Evolutionary conservation across 2,888 invertebrate species (phyloP).

Genomic region (Ametastegia equiseti): DNA sequence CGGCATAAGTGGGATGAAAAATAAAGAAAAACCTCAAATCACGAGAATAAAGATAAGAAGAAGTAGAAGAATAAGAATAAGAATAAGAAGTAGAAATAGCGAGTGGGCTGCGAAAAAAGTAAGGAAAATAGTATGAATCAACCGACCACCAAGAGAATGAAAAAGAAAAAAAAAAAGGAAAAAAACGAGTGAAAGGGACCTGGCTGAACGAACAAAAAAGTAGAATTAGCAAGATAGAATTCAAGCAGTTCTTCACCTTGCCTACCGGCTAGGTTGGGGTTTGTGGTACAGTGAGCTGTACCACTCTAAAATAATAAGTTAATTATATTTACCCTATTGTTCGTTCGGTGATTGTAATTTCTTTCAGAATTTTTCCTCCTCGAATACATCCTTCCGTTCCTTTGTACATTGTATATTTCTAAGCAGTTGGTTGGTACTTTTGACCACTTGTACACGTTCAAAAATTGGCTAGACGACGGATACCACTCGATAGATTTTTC

Average conservation of each 20-base stretch:
- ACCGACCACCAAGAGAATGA: neutral
- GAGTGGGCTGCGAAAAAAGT: neutral
- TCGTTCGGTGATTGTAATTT: conserved; percentile 22
- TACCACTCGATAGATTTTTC: conserved; percentile 4
- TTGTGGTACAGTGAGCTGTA: neutral
- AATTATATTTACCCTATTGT: conserved; percentile 34
- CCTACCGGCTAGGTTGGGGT: neutral
- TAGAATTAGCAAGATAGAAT: conserved; percentile 42
- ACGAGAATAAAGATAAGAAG: conserved; percentile 25
- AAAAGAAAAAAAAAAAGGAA: neutral
- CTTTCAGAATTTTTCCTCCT: neutral
- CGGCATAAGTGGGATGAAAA: conserved; percentile 45
- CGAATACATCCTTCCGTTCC: conserved; percentile 2
- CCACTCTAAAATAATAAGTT: conserved; percentile 31
- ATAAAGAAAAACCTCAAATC: conserved; percentile 12
- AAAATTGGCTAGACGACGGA: neutral
- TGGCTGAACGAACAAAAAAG: conserved; percentile 29
- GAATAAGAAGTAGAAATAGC: neutral
- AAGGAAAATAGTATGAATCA: conserved; percentile 11
- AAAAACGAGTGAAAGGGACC: conserved; percentile 2
- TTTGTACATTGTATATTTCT: too few species aligned
- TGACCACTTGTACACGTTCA: neutral
- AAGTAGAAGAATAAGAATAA: too few species aligned
- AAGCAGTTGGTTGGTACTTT: neutral
- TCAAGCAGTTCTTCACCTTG: conserved; percentile 22